Evolutionary conservation across 2,797 vertebrate genomes (phyloP).

Genomic region (Darevskia nairensis): DNA sequence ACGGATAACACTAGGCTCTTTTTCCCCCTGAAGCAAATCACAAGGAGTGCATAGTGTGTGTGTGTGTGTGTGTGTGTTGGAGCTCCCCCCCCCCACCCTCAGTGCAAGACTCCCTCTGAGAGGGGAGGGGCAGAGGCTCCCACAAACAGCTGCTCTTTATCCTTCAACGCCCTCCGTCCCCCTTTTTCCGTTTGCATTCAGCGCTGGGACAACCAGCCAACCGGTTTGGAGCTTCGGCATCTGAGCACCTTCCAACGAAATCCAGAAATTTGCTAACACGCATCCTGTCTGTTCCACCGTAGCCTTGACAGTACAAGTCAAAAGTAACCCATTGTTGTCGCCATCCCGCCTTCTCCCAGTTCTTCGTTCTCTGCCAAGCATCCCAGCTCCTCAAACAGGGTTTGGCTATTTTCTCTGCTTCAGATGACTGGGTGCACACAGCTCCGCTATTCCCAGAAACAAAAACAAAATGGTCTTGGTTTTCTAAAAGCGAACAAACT

Average conservation of each 20-base stretch:
- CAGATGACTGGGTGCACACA: not conserved
- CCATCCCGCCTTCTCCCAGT: slow-evolving; percentile 45
- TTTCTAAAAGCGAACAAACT: fast-evolving
- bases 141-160: slow-evolving; percentile 59
- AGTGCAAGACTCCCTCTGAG: slow-evolving; percentile 67
- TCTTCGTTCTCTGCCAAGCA: not conserved
- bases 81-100: not conserved
- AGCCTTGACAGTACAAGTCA: slow-evolving; percentile 23
- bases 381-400: slow-evolving; percentile 9
- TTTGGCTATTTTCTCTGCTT: slow-evolving; percentile 8
- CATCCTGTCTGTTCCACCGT: slow-evolving; percentile 12
- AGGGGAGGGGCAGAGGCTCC: slow-evolving; percentile 5
- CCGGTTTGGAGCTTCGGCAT: not conserved
- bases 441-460: fast-evolving
- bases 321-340: slow-evolving; percentile 53
- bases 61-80: not conserved
- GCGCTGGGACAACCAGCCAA: slow-evolving; percentile 16
- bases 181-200: not conserved
- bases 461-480: fast-evolving
- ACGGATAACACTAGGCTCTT: slow-evolving; percentile 19
- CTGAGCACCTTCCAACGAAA: slow-evolving; percentile 9
- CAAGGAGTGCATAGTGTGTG: not conserved
- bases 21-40: not conserved
- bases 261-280: slow-evolving; percentile 48
- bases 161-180: slow-evolving; percentile 37